Base-by-base conservation (phyloP, 2,888 invertebrate genomes). In the Tyria jacobaeae region DNA sequence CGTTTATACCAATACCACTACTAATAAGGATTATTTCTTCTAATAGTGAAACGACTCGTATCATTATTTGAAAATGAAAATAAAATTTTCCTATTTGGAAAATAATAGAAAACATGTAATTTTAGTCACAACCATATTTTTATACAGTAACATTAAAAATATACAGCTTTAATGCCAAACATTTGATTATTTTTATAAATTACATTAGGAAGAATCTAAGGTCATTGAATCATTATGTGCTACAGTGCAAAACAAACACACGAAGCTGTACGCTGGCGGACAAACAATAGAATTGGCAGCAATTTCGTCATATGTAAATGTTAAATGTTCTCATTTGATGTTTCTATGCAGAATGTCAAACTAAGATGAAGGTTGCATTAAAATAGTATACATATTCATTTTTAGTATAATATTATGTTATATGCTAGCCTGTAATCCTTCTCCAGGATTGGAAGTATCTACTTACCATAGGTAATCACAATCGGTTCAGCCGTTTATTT, bases 271-370 rank as follows among this genome's bases (percentile, higher is more conserved):
- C 5, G 31, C 44, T 34, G 35, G 31, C 39, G 48, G 49, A 64
- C 47, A 61, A 65, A 75, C 75, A 77, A 75, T 64, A 62, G 67
- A 75, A 70, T 72, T 72, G 65, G 56, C 62, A 66, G 52, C 41
- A 35, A 44, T 21, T 31, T 54, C 27, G 9, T 55, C 55, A 34
- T 34, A 27, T 34, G 10, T 37, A 57, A 50, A n/a, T 25, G 14
- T 41, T 47, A 21, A 44, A 51, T 52, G 14, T 44, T 44, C 44
- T 17, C 44, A 7, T 55, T 54, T 54, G 7, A 52, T 10, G 25
- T 25, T 48, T 17, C 10, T 41, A n/a, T 27, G 21, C 21, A 21
- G 44, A 12, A 21, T 44, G 2, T 3, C 12, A 44, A 21, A n/a
- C 12, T 21, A 44, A 21, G 21, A 44, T 7, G 17, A 44, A 44